Conservation (phyloP, 2,797 vertebrate genomes). For the Semotilus atromaculatus region DNA sequence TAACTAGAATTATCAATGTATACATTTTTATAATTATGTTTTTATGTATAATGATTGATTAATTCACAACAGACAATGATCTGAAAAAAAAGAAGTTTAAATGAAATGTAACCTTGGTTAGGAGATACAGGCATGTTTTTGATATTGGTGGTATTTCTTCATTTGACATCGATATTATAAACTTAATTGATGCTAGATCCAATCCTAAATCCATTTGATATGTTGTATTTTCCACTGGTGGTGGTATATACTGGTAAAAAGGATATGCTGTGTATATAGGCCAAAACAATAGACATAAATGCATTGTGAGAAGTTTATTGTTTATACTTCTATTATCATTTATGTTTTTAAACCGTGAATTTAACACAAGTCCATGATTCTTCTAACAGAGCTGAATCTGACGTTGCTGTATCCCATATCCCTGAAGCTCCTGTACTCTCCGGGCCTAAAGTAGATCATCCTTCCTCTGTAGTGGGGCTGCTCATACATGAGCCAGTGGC, state of each 20-base stretch:
- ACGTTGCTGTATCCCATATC: slow-evolving; percentile 55
- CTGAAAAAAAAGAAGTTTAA: background rate
- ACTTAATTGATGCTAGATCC: background rate
- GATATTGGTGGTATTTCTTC: background rate
- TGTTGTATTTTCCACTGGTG: too few species aligned
- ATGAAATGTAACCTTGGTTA: background rate
- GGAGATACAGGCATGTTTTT: background rate
- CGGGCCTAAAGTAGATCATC: slow-evolving; percentile 72
- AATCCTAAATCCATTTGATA: too few species aligned
- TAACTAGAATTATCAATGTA: background rate
- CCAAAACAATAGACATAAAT: background rate
- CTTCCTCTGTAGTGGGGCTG: slow-evolving; percentile 72
- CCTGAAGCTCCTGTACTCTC: slow-evolving; percentile 75
- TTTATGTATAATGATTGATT: background rate
- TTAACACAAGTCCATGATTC: slow-evolving; percentile 50
- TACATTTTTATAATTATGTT: background rate
- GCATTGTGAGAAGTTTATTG: slow-evolving; percentile 14
- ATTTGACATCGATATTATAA: background rate
- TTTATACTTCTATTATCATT: slow-evolving; percentile 68
- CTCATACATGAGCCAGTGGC: slow-evolving; percentile 77
- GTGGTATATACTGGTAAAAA: background rate
- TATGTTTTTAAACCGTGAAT: slow-evolving; percentile 69
- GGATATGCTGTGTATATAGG: background rate
- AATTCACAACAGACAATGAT: background rate
- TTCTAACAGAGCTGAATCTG: slow-evolving; percentile 60